These are phyloP conservation scores for Silurus aristotelis DNA, from an alignment of 2,797 vertebrate genomes.

Conservation along the genomic window DNA sequence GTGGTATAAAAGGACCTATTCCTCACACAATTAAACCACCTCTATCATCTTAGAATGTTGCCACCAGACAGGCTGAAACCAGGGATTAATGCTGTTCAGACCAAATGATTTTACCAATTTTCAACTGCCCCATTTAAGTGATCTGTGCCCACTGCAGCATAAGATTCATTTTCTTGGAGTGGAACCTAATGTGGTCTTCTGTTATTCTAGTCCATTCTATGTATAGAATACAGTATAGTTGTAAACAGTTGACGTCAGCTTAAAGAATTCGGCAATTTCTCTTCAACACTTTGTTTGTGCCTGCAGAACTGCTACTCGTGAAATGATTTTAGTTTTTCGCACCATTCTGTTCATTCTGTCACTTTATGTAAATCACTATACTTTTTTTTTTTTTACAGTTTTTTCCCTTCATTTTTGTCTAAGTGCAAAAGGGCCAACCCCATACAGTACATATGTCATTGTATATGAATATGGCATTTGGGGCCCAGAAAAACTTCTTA, in stretches of 20 bases:
- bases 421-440: background rate
- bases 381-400: background rate
- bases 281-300: background rate
- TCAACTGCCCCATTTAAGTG: background rate
- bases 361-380: background rate
- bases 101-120: background rate
- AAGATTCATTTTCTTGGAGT: background rate
- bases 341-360: background rate
- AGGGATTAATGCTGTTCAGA: background rate
- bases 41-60: background rate
- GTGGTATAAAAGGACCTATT: background rate
- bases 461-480: background rate
- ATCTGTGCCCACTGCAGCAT: background rate
- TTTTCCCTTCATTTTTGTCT: background rate
- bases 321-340: background rate
- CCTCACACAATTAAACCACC: background rate
- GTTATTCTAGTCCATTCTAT: background rate
- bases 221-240: background rate
- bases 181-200: background rate
- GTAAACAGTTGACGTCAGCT: background rate
- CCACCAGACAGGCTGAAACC: background rate
- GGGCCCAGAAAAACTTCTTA: background rate
- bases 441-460: background rate
- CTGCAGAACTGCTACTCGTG: background rate
- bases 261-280: background rate